Base-by-base conservation (phyloP, 2,888 invertebrate species). In the Stomorhina lunata region DNA sequence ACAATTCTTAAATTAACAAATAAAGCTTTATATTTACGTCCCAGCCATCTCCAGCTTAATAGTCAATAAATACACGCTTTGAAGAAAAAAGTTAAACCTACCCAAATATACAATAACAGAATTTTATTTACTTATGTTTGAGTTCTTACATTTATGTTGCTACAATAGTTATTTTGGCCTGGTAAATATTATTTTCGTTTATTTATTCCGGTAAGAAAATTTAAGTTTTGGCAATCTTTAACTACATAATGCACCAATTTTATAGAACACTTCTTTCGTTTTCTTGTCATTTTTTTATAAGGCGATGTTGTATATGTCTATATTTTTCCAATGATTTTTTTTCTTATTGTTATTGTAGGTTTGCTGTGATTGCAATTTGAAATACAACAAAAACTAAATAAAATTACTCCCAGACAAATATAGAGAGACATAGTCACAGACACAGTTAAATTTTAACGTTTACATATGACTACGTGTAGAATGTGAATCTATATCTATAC, bases 361-460 rank as follows among this genome's bases (percentile, higher is more conserved):
- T n/a, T 84, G 80, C 68, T 72, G 61, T 72, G 81, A 80, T 81
- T 81, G 81, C 77, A 80, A 61, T 81, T 81, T 68, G 20, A 75
- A 55, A 55, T 45, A 22, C 29, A 75, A 68, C 12, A 59, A 50
- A 34, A 25, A 77, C 65, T 71, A 81, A 81, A 77, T 72, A 55
- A 45, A 61, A 55, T 65, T 72, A 65, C 37, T 48, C 45, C 40
- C 45, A 57, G 29, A 65, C 59, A 75, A n/a, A 34, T 27, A 61
- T 9, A 68, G 59, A 48, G 34, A 59, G 32, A 48, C 10, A 34
- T 3, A 45, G 10, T 17, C 27, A 59, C 32, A 71, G 7, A 25
- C 15, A 34, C 4, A 55, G 3, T 22, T n/a, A n/a, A n/a, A n/a
- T n/a, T n/a, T n/a, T n/a, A n/a, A 22, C 29, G 27, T 45, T 59